Evolutionary conservation across 2,797 vertebrate genomes (phyloP).

Genomic region (Hyperoplus lanceolatus): DNA sequence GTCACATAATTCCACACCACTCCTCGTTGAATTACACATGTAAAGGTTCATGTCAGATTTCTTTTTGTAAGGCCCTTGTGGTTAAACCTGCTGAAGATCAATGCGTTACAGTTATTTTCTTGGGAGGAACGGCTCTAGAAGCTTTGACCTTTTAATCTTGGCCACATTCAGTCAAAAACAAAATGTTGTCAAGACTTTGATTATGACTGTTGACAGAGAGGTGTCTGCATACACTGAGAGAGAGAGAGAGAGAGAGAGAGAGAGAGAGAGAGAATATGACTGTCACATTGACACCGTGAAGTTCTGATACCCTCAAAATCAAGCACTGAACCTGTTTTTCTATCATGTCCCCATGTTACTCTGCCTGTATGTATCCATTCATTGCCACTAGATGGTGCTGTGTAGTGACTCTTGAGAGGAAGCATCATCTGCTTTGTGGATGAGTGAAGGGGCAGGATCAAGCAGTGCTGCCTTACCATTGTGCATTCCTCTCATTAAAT

Average conservation of each 20-base stretch:
- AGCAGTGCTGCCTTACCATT: constrained; percentile 51
- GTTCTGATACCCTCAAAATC: constrained; percentile 3
- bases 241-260: too few species aligned
- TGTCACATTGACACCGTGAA: not conserved
- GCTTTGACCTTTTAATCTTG: not conserved
- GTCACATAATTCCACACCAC: constrained; percentile 48
- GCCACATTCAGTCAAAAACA: constrained; percentile 12
- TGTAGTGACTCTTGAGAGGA: constrained; percentile 61
- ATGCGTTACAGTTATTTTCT: not conserved
- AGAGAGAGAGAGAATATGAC: not conserved
- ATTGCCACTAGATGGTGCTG: constrained; percentile 84
- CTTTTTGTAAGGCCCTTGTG: constrained; percentile 19
- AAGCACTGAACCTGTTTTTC: constrained; percentile 3
- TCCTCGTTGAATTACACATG: constrained; percentile 32
- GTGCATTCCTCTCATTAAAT: constrained; percentile 73
- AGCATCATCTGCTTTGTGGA: constrained; percentile 8
- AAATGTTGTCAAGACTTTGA: constrained; percentile 1
- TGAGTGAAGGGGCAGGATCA: constrained; percentile 31
- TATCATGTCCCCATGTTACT: not conserved
- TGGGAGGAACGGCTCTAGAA: not conserved
- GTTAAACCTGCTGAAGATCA: constrained; percentile 21
- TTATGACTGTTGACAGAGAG: not conserved
- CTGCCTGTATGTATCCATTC: not conserved
- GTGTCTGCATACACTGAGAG: not conserved
- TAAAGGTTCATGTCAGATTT: constrained; percentile 47